Conservation (phyloP, 2,888 invertebrate species). For the Mythimna vitellina region DNA sequence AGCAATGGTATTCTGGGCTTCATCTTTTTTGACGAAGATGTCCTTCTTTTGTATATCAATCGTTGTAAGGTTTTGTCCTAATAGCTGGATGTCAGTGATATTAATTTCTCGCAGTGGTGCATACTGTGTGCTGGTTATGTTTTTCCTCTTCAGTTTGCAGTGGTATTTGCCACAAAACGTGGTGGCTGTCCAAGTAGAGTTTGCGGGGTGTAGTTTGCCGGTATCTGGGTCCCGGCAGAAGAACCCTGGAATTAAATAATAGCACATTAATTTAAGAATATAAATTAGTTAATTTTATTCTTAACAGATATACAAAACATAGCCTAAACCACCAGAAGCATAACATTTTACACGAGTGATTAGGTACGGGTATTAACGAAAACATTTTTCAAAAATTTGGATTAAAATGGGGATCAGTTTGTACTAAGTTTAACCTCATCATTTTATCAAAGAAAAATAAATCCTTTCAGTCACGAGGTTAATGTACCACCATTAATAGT, state of each 20-base stretch:
- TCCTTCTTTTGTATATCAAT: slow-evolving; percentile 12
- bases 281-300: neutral
- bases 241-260: slow-evolving; percentile 75
- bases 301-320: neutral
- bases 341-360: neutral
- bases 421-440: neutral
- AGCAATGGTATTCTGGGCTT: neutral
- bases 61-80: slow-evolving; percentile 13
- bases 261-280: neutral
- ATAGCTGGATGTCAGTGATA: slow-evolving; percentile 61
- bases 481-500: neutral
- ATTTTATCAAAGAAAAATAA: neutral
- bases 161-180: slow-evolving; percentile 87
- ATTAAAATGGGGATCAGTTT: neutral
- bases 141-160: slow-evolving; percentile 79
- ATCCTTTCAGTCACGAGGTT: neutral
- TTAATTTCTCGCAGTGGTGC: slow-evolving; percentile 71
- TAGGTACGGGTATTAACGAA: neutral
- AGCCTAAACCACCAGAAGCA: neutral
- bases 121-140: slow-evolving; percentile 64
- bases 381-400: neutral
- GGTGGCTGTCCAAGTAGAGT: slow-evolving; percentile 83
- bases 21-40: neutral
- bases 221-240: slow-evolving; percentile 87
- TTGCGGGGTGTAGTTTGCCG: slow-evolving; percentile 78